Evolutionary conservation across 2,888 invertebrate genomes (phyloP).

Genomic region (Abscondita cerata): DNA sequence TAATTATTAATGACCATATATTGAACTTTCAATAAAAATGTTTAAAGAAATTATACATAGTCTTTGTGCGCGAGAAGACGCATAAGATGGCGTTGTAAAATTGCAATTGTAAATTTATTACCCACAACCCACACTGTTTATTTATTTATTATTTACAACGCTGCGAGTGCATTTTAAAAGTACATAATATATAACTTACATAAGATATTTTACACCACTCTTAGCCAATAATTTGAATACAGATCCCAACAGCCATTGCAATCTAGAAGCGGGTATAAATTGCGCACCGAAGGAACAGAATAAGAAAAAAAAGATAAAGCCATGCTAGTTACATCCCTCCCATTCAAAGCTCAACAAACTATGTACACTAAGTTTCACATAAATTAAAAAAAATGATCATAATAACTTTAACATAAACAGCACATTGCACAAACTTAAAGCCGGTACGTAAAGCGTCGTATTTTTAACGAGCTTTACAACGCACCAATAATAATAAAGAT

Average conservation of each 20-base stretch:
- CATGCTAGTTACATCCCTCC: background rate
- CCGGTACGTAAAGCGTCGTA: background rate
- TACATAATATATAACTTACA: background rate
- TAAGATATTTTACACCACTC: no score
- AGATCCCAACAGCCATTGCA: background rate
- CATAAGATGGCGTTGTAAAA: no score
- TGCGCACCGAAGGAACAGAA: no score
- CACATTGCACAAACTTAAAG: constrained; percentile 52
- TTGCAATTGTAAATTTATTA: background rate
- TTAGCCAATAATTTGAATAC: background rate
- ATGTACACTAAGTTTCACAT: background rate
- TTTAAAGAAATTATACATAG: no score
- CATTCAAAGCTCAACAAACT: background rate
- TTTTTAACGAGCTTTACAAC: no score
- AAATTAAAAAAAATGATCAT: background rate
- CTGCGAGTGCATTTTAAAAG: constrained; percentile 3
- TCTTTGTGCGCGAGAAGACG: no score
- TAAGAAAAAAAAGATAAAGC: background rate
- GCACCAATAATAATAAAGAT: background rate
- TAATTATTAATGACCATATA: no score
- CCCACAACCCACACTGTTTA: constrained; percentile 38
- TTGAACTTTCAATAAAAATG: no score
- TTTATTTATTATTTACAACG: constrained; percentile 26
- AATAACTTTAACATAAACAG: constrained; percentile 36
- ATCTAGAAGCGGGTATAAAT: background rate